Percentiles rank a stretch among this genome's conserved stretches.
Conservation (phyloP, 1,140 invertebrate species). For the Cherax destructor region DNA sequence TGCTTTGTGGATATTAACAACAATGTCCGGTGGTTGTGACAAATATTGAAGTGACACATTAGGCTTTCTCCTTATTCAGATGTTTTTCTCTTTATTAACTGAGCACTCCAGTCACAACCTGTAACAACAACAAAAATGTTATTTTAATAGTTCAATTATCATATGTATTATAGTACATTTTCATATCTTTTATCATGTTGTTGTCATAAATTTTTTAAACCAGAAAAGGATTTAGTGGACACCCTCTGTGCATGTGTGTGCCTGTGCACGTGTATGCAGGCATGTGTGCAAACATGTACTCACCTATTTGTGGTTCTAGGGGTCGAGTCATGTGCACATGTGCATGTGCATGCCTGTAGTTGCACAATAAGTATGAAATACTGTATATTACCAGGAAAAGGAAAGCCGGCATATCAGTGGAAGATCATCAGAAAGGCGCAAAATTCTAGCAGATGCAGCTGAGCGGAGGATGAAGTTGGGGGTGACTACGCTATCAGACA, state of each 20-base stretch:
- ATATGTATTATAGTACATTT: too few relatives aligned
- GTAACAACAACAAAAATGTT: too few relatives aligned
- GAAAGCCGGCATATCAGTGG: not conserved
- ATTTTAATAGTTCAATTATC: too few relatives aligned
- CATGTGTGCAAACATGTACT: not conserved
- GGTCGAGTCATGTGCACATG: not conserved
- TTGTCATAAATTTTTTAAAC: too few relatives aligned
- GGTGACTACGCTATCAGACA: not conserved
- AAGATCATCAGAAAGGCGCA: constrained; percentile 1
- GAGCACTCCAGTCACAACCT: too few relatives aligned
- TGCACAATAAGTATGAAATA: not conserved
- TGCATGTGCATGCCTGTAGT: not conserved
- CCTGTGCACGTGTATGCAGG: not conserved
- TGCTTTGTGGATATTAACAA: too few relatives aligned
- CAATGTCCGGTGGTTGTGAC: too few relatives aligned
- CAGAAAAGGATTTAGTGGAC: too few relatives aligned
- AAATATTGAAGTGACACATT: too few relatives aligned
- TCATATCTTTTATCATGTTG: too few relatives aligned
- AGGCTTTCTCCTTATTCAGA: too few relatives aligned
- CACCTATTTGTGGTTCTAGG: not conserved
- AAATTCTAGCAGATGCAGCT: constrained; percentile 34
- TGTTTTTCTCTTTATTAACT: too few relatives aligned
- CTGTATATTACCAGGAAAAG: not conserved
- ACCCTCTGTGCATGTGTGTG: not conserved
- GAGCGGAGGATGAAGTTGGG: constrained; percentile 18